Percentiles rank a stretch among this genome's conserved stretches.
phyloP scores from a whole-genome alignment of 1,140 invertebrate species.

The Aculops lycopersici region DNA sequence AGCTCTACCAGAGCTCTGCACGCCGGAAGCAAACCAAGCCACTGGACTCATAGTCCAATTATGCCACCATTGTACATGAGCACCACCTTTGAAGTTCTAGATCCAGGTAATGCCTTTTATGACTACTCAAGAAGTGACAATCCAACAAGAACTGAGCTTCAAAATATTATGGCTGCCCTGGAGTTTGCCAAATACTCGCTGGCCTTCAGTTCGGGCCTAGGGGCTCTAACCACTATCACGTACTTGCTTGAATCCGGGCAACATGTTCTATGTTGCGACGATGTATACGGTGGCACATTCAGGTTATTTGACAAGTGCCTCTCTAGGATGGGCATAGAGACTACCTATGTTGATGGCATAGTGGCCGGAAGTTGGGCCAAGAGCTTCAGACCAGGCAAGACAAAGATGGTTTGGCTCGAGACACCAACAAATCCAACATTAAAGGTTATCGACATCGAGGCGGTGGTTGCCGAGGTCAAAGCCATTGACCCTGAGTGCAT shows the following conservation, averaged over 20 bases:
- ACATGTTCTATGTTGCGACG: slow-evolving; percentile 62
- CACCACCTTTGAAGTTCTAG: not conserved
- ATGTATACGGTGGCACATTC: slow-evolving; percentile 76
- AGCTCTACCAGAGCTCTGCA: not conserved
- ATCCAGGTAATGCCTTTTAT: slow-evolving; percentile 20
- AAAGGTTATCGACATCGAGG: slow-evolving; percentile 59
- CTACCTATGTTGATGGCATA: slow-evolving; percentile 47
- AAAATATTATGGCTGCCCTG: slow-evolving; percentile 54
- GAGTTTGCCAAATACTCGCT: slow-evolving; percentile 63
- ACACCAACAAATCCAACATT: slow-evolving; percentile 86
- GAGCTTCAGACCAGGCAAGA: slow-evolving; percentile 38
- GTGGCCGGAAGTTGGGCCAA: slow-evolving; percentile 29
- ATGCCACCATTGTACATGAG: not conserved
- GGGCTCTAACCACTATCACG: slow-evolving; percentile 37
- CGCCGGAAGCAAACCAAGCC: not conserved
- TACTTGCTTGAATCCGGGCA: slow-evolving; percentile 47
- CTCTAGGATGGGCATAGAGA: slow-evolving; percentile 29
- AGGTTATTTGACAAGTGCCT: slow-evolving; percentile 26
- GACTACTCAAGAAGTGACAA: slow-evolving; percentile 82
- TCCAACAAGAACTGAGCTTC: slow-evolving; percentile 56
- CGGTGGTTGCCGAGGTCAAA: slow-evolving; percentile 28
- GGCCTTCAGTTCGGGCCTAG: slow-evolving; percentile 59
- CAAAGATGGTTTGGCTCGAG: slow-evolving; percentile 84
- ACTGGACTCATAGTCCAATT: not conserved
- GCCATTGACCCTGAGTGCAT: slow-evolving; percentile 28